Evolutionary conservation across 2,797 vertebrate genomes (phyloP).

Genomic region (Picus viridis): DNA sequence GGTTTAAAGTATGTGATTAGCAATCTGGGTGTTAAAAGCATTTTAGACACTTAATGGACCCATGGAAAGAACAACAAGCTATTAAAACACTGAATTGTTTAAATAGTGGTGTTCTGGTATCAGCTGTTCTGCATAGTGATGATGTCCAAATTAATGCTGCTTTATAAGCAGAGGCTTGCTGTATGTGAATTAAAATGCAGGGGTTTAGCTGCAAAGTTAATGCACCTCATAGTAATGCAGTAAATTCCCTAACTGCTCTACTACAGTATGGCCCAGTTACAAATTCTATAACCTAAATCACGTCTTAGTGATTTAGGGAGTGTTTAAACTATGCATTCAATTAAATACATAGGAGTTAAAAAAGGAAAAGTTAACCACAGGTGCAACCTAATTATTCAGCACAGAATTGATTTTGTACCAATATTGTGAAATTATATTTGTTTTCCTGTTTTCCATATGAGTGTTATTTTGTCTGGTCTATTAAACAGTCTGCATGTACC

Average conservation of each 20-base stretch:
- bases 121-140: neutral
- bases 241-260: neutral
- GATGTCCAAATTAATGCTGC: neutral
- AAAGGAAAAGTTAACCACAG: neutral
- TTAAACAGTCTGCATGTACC: constrained; percentile 1
- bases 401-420: constrained; percentile 26
- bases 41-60: constrained; percentile 40
- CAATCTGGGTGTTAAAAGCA: constrained; percentile 27
- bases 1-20: neutral
- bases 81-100: neutral
- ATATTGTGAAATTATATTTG: constrained; percentile 18
- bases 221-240: neutral
- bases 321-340: neutral
- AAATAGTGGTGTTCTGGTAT: neutral
- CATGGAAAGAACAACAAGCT: neutral
- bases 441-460: constrained; percentile 34
- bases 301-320: constrained; percentile 7
- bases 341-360: neutral
- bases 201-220: constrained; percentile 20
- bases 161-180: neutral
- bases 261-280: neutral
- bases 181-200: neutral
- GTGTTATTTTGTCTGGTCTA: constrained; percentile 15
- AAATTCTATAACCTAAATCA: neutral
- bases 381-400: constrained; percentile 7